Percentiles rank a stretch among this genome's conserved stretches.
Conservation (phyloP, 2,113 vertebrate species). For the Embiotoca jacksoni region DNA sequence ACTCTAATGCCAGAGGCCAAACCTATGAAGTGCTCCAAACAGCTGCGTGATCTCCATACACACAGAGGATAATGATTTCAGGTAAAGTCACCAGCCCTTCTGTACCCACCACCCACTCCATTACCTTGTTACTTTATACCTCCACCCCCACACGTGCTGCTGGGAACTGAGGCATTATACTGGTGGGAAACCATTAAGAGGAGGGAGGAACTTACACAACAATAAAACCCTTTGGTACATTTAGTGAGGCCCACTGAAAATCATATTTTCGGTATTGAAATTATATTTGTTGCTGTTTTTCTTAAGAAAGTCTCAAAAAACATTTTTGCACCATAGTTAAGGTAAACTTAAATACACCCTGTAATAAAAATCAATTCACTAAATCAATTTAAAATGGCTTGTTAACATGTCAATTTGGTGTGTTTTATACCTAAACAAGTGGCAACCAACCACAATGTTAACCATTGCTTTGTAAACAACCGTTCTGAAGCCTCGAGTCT, state of each 20-base stretch:
- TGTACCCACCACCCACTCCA: conserved; percentile 25
- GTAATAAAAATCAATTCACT: too few relatives aligned
- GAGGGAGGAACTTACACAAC: conserved; percentile 3
- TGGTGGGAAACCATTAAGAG: conserved; percentile 62
- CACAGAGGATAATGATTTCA: conserved; percentile 39
- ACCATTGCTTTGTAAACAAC: too few relatives aligned
- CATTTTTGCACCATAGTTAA: not conserved
- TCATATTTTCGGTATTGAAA: not conserved
- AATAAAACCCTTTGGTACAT: not conserved
- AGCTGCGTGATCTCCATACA: not conserved
- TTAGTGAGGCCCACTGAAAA: not conserved
- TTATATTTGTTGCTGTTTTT: too few relatives aligned
- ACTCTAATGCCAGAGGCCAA: conserved; percentile 1
- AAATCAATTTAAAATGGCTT: too few relatives aligned
- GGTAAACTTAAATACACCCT: too few relatives aligned
- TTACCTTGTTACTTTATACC: conserved; percentile 63
- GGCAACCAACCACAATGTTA: too few relatives aligned
- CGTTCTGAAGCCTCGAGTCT: too few relatives aligned
- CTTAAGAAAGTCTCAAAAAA: not conserved
- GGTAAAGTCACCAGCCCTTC: conserved; percentile 19
- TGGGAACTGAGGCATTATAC: conserved; percentile 65
- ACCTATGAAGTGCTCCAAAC: not conserved
- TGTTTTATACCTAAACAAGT: too few relatives aligned
- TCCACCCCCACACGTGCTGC: conserved; percentile 29
- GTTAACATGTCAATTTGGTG: too few relatives aligned